Conservation (phyloP, 2,888 invertebrate species). For the Malachius bipustulatus region DNA sequence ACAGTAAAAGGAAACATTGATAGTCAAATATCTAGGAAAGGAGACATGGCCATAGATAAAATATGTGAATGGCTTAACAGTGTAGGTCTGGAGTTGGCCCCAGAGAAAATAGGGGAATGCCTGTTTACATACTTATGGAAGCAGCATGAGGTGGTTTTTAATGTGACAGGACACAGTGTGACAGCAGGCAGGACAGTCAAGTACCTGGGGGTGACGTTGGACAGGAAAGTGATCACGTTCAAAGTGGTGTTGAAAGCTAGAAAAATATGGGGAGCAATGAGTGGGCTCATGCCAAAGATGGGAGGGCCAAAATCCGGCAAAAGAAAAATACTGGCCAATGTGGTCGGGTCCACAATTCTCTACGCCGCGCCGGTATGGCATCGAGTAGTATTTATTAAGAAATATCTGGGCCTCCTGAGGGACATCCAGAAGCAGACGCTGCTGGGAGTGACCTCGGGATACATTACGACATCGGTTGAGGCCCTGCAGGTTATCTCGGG, state of each 20-base stretch:
- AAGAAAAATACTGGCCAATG: conserved; percentile 7
- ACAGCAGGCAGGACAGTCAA: no score
- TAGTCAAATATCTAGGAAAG: no score
- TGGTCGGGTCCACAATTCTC: conserved; percentile 7
- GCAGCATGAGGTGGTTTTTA: no score
- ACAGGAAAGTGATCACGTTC: conserved; percentile 8
- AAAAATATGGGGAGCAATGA: conserved; percentile 1
- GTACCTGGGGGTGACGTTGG: conserved; percentile 12
- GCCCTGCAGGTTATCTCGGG: conserved; percentile 12
- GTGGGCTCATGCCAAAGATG: conserved; percentile 10
- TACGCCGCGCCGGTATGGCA: conserved; percentile 16
- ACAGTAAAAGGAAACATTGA: no score
- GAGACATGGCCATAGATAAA: no score
- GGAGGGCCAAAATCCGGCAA: conserved; percentile 7
- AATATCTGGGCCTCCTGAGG: conserved; percentile 4
- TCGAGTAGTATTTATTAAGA: conserved; percentile 2
- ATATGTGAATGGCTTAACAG: no score
- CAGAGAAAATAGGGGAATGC: no score
- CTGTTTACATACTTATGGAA: no score
- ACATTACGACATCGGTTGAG: conserved; percentile 13
- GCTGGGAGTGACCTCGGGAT: conserved; percentile 7
- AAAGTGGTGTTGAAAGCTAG: conserved; percentile 7
- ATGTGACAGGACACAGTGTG: no score
- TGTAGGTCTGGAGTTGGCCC: no score
- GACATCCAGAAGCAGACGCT: conserved; percentile 9